Evolutionary conservation across 2,797 vertebrate genomes (phyloP).

Genomic region (Myiotriccus ornatus): DNA sequence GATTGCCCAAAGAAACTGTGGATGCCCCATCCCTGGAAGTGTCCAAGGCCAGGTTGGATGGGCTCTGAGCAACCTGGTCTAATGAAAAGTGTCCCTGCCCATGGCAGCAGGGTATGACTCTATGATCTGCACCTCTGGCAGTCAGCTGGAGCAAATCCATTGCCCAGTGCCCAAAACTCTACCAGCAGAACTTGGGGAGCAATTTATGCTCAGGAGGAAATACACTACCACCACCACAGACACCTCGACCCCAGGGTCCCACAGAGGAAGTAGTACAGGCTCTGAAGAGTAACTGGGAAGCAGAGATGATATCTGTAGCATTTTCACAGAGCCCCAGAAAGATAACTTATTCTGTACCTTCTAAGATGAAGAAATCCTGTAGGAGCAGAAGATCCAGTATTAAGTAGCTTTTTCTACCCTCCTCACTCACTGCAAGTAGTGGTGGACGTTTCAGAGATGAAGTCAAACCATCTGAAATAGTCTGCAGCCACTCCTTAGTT

Average conservation of each 20-base stretch:
- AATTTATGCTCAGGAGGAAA: neutral
- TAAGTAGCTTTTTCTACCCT: neutral
- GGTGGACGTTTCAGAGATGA: fast-evolving
- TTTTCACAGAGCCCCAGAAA: neutral
- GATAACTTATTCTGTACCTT: neutral
- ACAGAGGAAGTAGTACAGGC: fast-evolving
- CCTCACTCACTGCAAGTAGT: neutral
- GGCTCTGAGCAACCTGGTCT: neutral
- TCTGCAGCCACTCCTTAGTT: neutral
- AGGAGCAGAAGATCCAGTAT: neutral
- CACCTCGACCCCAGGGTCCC: fast-evolving
- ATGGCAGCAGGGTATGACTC: neutral
- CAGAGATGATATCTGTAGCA: neutral
- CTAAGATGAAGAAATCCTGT: neutral
- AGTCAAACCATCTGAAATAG: neutral
- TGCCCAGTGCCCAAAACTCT: neutral
- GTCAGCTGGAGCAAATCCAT: neutral
- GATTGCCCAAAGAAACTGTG: neutral
- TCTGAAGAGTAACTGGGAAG: neutral
- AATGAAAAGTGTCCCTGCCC: neutral
- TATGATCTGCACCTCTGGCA: neutral
- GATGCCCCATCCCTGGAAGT: neutral
- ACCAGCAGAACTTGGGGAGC: neutral
- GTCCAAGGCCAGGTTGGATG: neutral
- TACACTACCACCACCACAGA: neutral